phyloP scores from a whole-genome alignment of 1,140 invertebrate species.

The Pseudomyrmex gracilis region DNA sequence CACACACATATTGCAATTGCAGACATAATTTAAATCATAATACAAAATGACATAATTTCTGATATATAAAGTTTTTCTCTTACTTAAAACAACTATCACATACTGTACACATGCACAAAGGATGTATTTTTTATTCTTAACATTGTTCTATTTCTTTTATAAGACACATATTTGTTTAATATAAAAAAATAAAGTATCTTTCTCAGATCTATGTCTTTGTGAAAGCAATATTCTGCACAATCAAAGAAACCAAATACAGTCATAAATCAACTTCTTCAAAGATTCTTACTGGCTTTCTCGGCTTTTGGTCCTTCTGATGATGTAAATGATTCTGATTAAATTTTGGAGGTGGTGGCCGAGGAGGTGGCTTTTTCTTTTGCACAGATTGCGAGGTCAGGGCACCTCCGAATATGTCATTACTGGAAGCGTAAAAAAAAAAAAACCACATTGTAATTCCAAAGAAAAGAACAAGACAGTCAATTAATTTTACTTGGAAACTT shows the following conservation, averaged over 20 bases:
- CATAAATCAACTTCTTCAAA: background rate
- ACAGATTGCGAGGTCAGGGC: constrained; percentile 68
- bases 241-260: background rate
- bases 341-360: constrained; percentile 83
- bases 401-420: constrained; percentile 79
- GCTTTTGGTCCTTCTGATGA: constrained; percentile 76
- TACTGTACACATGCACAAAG: background rate
- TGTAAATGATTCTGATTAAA: constrained; percentile 75
- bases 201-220: background rate
- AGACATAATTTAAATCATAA: too few species aligned
- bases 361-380: constrained; percentile 84
- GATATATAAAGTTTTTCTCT: background rate
- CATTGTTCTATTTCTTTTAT: background rate
- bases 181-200: background rate
- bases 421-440: constrained; percentile 57
- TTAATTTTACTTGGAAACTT: background rate
- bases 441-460: background rate
- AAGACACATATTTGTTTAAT: background rate
- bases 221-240: background rate
- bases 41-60: too few species aligned
- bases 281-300: constrained; percentile 79
- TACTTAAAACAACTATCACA: constrained; percentile 1
- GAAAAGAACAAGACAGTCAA: background rate
- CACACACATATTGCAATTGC: too few species aligned
- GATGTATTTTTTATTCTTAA: background rate